Evolutionary conservation across 1,140 invertebrate species (phyloP), one percentile per base, ranked within the genome.

Genomic region (Aplysia californica): DNA sequence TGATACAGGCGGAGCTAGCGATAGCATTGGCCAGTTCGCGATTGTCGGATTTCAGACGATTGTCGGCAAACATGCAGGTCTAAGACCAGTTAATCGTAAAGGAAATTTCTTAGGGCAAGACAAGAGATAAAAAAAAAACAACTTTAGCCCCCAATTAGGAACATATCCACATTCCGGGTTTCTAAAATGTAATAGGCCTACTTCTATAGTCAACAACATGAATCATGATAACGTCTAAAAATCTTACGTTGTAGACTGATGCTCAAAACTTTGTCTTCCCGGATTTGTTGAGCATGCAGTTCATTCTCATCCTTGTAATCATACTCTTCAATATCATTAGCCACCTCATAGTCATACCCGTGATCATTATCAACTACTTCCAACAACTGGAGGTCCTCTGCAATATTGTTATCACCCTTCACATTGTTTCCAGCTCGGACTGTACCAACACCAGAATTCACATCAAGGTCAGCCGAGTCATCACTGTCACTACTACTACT

Each of bases 291-390:
- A 26, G 41, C 15, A 1, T 35, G 33, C 3, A 31, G 2, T 35
- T 56, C 36, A 44, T 21, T 50, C 18, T 70, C 44, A 55, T 70
- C 68, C n/a, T 50, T 56, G 23, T 70, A 70, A 21, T 70, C 68
- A 70, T 55, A 70, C 23, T 70, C 68, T 35, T 70, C 68, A 33
- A 70, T 70, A 56, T 70, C 68, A 56, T 70, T 55, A 39, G 68
- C 68, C 2, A 70, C 68, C 26, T 56, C 26, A 56, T 70, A 70
- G 26, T 70, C 68, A 56, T 70, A 70, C 31, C 58, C 41, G 58
- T 56, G 58, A 4, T 56, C 68, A 35, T 5, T n/a, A n/a, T n/a
- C n/a, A n/a, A n/a, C n/a, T n/a, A n/a, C n/a, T n/a, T n/a, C n/a
- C n/a, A n/a, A n/a, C n/a, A n/a, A n/a, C n/a, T n/a, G n/a, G n/a